Evolutionary conservation across 2,797 vertebrate genomes (phyloP).

Genomic region (Coilia nasus): DNA sequence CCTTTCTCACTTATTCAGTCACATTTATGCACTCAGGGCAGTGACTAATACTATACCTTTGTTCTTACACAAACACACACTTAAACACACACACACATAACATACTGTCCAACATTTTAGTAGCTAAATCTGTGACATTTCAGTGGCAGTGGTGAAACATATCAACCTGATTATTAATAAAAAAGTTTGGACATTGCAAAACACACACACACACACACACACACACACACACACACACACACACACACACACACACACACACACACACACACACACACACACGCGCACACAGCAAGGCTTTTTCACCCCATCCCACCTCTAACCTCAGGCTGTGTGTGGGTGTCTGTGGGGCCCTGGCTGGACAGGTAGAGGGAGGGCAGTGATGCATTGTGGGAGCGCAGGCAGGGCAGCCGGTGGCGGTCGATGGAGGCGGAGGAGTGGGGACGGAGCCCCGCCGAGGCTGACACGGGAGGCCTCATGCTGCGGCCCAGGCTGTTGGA

Average conservation of each 20-base stretch:
- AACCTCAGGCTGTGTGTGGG: conserved; percentile 45
- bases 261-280: too few relatives aligned
- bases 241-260: too few relatives aligned
- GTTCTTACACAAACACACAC: neutral
- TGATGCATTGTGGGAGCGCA: conserved; percentile 84
- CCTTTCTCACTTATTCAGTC: neutral
- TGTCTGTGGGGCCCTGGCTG: conserved; percentile 69
- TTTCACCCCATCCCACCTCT: neutral
- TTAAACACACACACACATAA: neutral
- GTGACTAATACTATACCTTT: neutral
- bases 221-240: too few relatives aligned
- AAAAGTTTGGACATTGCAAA: too few relatives aligned
- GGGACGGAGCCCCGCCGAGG: conserved; percentile 73
- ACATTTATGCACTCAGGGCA: neutral
- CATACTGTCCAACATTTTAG: neutral
- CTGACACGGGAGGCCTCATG: conserved; percentile 76
- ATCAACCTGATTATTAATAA: too few relatives aligned
- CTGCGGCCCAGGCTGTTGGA: conserved; percentile 89
- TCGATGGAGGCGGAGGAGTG: conserved; percentile 87
- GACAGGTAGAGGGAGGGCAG: conserved; percentile 86
- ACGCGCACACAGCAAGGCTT: too few relatives aligned
- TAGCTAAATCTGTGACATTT: too few relatives aligned
- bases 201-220: too few relatives aligned
- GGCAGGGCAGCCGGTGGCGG: conserved; percentile 78
- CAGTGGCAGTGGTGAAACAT: too few relatives aligned